Base-by-base conservation (phyloP, 2,888 invertebrate species). In the Gymnocheta viridis region DNA sequence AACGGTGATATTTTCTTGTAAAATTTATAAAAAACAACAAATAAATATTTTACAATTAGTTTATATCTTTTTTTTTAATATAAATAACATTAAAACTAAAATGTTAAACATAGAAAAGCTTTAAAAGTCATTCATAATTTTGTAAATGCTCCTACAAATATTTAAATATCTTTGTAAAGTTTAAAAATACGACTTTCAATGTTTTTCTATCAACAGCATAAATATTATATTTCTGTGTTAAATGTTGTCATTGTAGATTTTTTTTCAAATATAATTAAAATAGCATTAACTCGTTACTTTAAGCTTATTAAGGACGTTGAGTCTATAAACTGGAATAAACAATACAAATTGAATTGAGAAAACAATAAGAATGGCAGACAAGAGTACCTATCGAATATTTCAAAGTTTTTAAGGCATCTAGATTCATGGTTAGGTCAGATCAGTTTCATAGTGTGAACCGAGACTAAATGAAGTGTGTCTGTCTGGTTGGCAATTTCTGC, bases 191-290 rank as follows among this genome's bases (percentile, higher is more conserved):
- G 7, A 35, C 35, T 44, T 62, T 62, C 27, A 7, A 19, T 19
- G 22, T 19, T 69, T 60, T 60, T 19, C 35, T 54, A 54, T 44
- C 51, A 51, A 32, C 32, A 17, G 2, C 51, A 58, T 62, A 24
- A 54, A 79, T 64, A 47, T 64, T 79, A 73, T 73, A 80, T 38
- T 80, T 80, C 64, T 73, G 80, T 80, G 80, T 80, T 80, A 80
- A 73, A 58, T 80, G 80, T 80, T 80, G 80, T 80, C 80, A 66
- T 49, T 64, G 54, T 79, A 51, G 32, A 67, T 73, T 80, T 64
- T 32, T 64, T 79, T 66, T 70, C 32, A 62, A 44, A 22, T 62
- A 56, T 38, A 35, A 38, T 60, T 41, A 51, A 70, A 79, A n/a
- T 70, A 69, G 47, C 51, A 70, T 70, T 70, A 54, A 64, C 44